Evolutionary conservation across 2,113 vertebrate species (phyloP).

Genomic region (Maccullochella peelii): DNA sequence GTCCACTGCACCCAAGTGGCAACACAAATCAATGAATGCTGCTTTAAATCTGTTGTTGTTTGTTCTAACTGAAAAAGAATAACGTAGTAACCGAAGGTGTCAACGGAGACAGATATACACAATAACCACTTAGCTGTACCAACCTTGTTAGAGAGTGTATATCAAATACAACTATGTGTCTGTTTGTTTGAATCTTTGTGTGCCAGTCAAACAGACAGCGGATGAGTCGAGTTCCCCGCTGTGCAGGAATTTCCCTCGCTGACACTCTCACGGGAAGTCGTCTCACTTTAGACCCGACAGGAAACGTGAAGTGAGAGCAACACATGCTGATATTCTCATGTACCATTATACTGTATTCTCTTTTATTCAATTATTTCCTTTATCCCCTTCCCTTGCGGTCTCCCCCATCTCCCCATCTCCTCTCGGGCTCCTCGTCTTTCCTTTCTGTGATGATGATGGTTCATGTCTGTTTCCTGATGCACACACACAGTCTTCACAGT

Average conservation of each 20-base stretch:
- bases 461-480: conserved; percentile 57
- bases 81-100: neutral
- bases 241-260: conserved; percentile 35
- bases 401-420: neutral
- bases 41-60: neutral
- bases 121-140: conserved; percentile 12
- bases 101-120: conserved; percentile 4
- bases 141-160: neutral
- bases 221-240: conserved; percentile 34
- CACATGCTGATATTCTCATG: conserved; percentile 39
- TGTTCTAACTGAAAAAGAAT: neutral
- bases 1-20: too few relatives aligned
- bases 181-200: conserved; percentile 37
- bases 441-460: conserved; percentile 33
- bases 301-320: conserved; percentile 16
- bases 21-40: neutral
- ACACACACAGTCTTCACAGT: conserved; percentile 50
- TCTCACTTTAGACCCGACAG: conserved; percentile 30
- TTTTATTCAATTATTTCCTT: conserved; percentile 53
- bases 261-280: conserved; percentile 30
- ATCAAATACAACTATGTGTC: neutral
- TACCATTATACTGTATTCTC: conserved; percentile 39
- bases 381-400: neutral
- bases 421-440: neutral
- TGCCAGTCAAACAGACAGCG: conserved; percentile 46